phyloP scores from a whole-genome alignment of 2,113 vertebrate species.

The Corythornis madagascariensis region DNA sequence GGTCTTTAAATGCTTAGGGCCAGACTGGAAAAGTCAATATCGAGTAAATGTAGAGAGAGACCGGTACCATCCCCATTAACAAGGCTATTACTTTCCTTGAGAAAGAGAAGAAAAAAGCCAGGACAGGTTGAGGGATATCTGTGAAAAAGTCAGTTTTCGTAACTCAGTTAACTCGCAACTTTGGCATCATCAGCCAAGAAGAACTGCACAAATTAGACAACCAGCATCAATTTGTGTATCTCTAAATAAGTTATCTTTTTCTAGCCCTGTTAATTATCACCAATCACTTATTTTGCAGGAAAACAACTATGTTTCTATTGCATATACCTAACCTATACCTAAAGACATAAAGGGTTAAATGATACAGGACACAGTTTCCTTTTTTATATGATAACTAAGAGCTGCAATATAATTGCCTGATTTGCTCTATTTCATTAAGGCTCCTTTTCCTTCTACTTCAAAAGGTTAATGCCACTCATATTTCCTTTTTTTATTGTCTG shows the following conservation, averaged over 20 bases:
- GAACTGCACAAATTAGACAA: not conserved
- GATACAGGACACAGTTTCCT: not conserved
- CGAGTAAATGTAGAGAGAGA: not conserved
- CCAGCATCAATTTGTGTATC: not conserved
- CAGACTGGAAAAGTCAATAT: constrained; percentile 5
- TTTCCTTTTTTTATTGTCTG: constrained; percentile 73
- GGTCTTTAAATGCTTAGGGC: not conserved
- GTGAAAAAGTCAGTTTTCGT: not conserved
- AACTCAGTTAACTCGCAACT: not conserved
- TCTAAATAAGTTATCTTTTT: not conserved
- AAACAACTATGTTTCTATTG: not conserved
- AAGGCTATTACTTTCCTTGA: not conserved
- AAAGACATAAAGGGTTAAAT: constrained; percentile 33
- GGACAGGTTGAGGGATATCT: not conserved
- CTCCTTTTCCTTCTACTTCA: constrained; percentile 60
- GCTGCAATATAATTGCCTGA: constrained; percentile 70
- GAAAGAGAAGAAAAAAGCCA: not conserved
- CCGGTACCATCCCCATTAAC: not conserved
- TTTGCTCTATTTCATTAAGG: constrained; percentile 73
- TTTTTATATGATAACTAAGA: constrained; percentile 63
- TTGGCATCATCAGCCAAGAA: not conserved
- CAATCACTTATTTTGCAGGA: not conserved
- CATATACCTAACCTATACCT: not conserved
- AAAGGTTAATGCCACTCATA: constrained; percentile 74
- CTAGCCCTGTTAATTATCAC: not conserved